Base-by-base conservation (phyloP, 2,888 invertebrate species). In the Drosophila neutralis region DNA sequence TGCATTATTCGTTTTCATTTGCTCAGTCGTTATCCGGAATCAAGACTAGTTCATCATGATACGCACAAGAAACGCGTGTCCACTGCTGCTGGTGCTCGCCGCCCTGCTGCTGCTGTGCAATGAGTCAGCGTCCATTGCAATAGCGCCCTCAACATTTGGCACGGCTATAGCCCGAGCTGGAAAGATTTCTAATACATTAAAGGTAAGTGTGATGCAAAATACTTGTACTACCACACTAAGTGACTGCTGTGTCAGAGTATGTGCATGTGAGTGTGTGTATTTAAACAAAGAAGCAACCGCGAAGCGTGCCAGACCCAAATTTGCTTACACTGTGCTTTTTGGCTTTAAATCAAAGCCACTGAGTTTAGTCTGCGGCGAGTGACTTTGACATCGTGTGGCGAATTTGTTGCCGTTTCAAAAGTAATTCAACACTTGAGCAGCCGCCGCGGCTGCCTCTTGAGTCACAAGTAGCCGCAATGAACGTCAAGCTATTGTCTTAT, bases 71-170 rank as follows among this genome's bases (percentile, higher is more conserved):
- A 67, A 63, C 53, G 57, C 81, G 56, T 40, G 51, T 21, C 65
- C 72, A 58, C 58, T 76, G 62, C 58, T 78, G 45, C 45, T 74
- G 29, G 58, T 78, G 31, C 59, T 42, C 69, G 51, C 59, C 71
- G 49, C 65, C 18, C 67, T 73, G 27, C 53, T 76, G 66, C 70
- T 84, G 51, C 57, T 82, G 40, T 80, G 85, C 66, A 57, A 80
- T 62, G 81, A 89, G 68, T 68, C 86, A 59, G 53, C 69, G 5
- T 73, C 91, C 59, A 91, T 93, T 68, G 93, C 93, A 62, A 92
- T 93, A 64, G 93, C 93, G n/a, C 93, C 93, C 42, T 92, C 93
- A 31, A 93, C 93, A 40, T 92, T 93, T 80, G 93, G 93, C 57
- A 93, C 92, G 38, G 92, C 93, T n/a, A 91, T 93, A 42, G 92